These are phyloP conservation scores for Hylomyscus alleni DNA, from an alignment of 2,797 vertebrate species.

Conservation along the genomic window DNA sequence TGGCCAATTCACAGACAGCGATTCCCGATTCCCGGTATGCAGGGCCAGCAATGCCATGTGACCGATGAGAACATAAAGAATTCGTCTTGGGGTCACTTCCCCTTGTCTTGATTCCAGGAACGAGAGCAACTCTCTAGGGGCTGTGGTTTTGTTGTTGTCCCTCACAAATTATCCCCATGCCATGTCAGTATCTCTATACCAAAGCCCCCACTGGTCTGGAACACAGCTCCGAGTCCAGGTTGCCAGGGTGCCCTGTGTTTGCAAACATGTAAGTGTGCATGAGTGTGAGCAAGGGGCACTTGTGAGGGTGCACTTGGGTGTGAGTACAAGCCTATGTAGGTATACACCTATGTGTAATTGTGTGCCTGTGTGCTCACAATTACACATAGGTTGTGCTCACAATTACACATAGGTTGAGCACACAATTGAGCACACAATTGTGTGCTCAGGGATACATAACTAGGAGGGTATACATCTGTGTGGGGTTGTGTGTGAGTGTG, in stretches of 20 bases:
- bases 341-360: neutral
- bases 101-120: neutral
- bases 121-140: neutral
- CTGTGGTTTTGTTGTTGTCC: too few species aligned
- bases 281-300: neutral
- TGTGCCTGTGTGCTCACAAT: neutral
- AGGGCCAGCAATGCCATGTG: fast-evolving
- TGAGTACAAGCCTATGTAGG: neutral
- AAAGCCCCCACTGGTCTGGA: neutral
- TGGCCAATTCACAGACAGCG: neutral
- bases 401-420: too few species aligned
- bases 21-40: fast-evolving
- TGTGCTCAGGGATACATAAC: neutral
- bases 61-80: neutral
- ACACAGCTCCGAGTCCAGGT: neutral
- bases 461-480: neutral
- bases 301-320: neutral
- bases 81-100: neutral
- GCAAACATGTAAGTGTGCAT: neutral
- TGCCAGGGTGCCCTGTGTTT: neutral
- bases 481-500: neutral
- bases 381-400: too few species aligned
- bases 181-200: neutral
- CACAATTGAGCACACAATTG: too few species aligned
- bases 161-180: neutral